Percentiles rank a stretch among this genome's conserved stretches.
These are phyloP conservation scores for Ginglymostoma cirratum DNA, from an alignment of 2,113 vertebrate genomes.

Conservation along the genomic window DNA sequence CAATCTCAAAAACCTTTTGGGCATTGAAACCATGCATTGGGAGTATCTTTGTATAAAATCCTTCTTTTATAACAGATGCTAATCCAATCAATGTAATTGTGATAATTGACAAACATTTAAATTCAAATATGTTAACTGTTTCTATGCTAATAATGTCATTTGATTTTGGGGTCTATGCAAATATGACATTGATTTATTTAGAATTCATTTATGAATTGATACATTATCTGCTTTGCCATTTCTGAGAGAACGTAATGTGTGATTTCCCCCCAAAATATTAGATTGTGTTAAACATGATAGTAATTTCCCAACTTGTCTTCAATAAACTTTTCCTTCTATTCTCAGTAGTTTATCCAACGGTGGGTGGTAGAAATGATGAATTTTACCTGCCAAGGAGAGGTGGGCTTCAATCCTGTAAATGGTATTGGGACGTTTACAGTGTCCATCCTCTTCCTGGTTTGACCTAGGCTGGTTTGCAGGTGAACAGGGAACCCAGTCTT, in stretches of 20 bases:
- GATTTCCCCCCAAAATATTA: not conserved
- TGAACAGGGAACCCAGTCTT: not conserved
- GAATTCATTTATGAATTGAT: slow-evolving; percentile 23
- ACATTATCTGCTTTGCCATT: slow-evolving; percentile 3
- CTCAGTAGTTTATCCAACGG: not conserved
- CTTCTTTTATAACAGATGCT: not conserved
- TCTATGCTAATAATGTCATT: not conserved
- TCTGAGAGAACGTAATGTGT: not conserved
- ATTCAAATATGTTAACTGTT: not conserved
- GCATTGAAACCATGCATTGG: not conserved
- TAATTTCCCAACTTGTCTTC: not conserved
- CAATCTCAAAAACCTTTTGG: not conserved
- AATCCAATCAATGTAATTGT: not conserved
- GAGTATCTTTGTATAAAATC: not conserved
- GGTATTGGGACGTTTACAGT: not conserved
- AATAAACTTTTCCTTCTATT: not conserved
- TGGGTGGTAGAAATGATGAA: not conserved
- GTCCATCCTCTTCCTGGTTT: not conserved
- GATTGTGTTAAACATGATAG: not conserved
- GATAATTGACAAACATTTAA: not conserved
- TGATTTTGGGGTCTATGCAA: not conserved
- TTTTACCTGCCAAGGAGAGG: not conserved
- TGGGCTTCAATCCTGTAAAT: not conserved
- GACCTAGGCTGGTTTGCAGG: not conserved
- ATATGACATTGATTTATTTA: not conserved